A percentile compares a stretch with the other conserved stretches of the same genome.
Evolutionary conservation across 2,797 vertebrate genomes (phyloP).

Genomic region (Valencia hispanica): DNA sequence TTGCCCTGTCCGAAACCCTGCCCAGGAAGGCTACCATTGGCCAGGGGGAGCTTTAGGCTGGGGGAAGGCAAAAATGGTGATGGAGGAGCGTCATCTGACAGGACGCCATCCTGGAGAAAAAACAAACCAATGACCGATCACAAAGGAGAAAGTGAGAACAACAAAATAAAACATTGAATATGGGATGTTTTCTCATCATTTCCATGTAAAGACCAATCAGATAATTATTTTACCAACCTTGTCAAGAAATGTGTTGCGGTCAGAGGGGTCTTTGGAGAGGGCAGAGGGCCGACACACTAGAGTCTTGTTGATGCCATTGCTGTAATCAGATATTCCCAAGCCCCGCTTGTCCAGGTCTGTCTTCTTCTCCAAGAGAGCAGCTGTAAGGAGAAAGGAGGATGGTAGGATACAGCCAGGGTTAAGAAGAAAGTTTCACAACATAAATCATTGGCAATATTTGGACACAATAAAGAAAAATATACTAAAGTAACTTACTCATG

Average conservation of each 20-base stretch:
- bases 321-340: conserved; percentile 95
- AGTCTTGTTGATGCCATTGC: conserved; percentile 94
- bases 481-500: conserved; percentile 90
- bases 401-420: not conserved
- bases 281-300: conserved; percentile 91
- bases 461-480: not conserved
- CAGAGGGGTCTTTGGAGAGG: conserved; percentile 98
- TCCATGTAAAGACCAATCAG: not conserved
- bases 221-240: conserved; percentile 81
- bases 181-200: not conserved
- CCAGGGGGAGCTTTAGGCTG: conserved; percentile 97
- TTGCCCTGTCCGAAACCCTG: conserved; percentile 96
- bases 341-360: conserved; percentile 97
- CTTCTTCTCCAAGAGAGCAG: conserved; percentile 99
- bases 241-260: conserved; percentile 93
- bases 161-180: not conserved
- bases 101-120: conserved; percentile 90
- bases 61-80: conserved; percentile 99
- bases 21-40: conserved; percentile 96
- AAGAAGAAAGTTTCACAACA: not conserved
- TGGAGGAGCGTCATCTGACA: conserved; percentile 95
- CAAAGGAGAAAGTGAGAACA: not conserved
- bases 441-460: not conserved
- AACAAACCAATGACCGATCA: conserved; percentile 47
- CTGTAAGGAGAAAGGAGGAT: conserved; percentile 66